These are phyloP conservation scores for Tinea pellionella DNA, from an alignment of 2,888 invertebrate genomes.

Conservation along the genomic window DNA sequence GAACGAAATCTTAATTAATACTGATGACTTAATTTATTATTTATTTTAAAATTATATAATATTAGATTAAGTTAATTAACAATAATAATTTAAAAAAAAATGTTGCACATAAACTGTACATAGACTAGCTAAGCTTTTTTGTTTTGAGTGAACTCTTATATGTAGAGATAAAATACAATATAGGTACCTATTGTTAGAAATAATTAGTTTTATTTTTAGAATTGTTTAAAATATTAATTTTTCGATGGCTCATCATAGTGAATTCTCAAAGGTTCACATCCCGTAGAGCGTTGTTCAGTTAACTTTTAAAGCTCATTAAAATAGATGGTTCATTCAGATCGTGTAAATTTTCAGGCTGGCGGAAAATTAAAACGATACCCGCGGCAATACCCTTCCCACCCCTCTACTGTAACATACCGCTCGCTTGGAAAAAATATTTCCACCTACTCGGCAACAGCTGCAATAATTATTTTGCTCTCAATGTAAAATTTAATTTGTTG, in stretches of 20 bases:
- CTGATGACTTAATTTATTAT: neutral
- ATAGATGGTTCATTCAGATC: slow-evolving; percentile 62
- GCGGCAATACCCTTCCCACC: slow-evolving; percentile 33
- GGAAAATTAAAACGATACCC: slow-evolving; percentile 68
- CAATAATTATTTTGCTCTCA: slow-evolving; percentile 3
- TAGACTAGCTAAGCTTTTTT: too few relatives aligned
- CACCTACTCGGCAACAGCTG: slow-evolving; percentile 6
- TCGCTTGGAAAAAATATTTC: slow-evolving; percentile 22
- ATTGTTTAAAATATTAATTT: neutral
- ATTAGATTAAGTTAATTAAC: too few relatives aligned
- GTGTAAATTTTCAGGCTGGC: slow-evolving; percentile 56
- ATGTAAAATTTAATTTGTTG: neutral
- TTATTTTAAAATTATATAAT: too few relatives aligned
- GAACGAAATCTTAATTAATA: neutral
- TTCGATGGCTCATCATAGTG: neutral
- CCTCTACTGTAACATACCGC: slow-evolving; percentile 20
- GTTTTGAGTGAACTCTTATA: too few relatives aligned
- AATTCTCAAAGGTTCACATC: neutral
- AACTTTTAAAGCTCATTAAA: slow-evolving; percentile 68
- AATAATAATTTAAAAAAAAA: too few relatives aligned
- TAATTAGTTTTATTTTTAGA: too few relatives aligned
- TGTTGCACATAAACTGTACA: too few relatives aligned
- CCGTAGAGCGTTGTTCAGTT: slow-evolving; percentile 31
- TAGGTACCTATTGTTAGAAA: too few relatives aligned
- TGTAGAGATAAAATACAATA: too few relatives aligned